Conservation (phyloP, 2,113 vertebrate species). For the Thalassoma bifasciatum region DNA sequence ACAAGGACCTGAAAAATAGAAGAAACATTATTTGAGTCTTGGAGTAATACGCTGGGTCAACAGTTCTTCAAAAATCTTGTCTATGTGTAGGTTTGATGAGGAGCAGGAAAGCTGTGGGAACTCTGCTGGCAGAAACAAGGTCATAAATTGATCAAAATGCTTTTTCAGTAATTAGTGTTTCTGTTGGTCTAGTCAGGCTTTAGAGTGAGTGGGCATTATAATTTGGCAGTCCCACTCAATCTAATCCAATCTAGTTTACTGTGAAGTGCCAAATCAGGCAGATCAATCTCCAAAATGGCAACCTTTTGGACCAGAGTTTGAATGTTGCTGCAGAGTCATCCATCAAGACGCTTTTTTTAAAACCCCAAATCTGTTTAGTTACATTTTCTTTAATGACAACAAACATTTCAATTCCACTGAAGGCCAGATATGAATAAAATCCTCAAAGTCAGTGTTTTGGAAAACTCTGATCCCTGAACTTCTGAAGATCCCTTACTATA, state of each 20-base stretch:
- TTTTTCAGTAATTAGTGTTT: slow-evolving; percentile 46
- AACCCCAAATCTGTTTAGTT: neutral
- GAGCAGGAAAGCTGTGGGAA: neutral
- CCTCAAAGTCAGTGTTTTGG: no score
- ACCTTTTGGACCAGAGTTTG: slow-evolving; percentile 38
- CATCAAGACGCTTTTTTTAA: neutral
- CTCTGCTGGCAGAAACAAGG: neutral
- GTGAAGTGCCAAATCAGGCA: slow-evolving; percentile 24
- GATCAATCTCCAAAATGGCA: slow-evolving; percentile 43
- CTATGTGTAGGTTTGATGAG: neutral
- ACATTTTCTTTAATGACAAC: neutral
- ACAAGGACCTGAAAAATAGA: neutral
- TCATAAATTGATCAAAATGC: slow-evolving; percentile 19
- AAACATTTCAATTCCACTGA: no score
- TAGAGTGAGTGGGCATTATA: neutral
- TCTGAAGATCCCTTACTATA: no score
- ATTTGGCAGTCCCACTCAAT: slow-evolving; percentile 34
- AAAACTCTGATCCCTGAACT: no score
- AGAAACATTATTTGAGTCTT: neutral
- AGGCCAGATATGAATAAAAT: no score
- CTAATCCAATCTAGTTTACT: slow-evolving; percentile 47
- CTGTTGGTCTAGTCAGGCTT: slow-evolving; percentile 11
- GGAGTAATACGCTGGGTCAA: neutral
- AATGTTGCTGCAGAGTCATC: slow-evolving; percentile 36
- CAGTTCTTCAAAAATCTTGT: neutral